Percentiles rank a stretch among this genome's conserved stretches.
phyloP scores from a whole-genome alignment of 2,888 invertebrate genomes.

The Phoenoteleia sp. region DNA sequence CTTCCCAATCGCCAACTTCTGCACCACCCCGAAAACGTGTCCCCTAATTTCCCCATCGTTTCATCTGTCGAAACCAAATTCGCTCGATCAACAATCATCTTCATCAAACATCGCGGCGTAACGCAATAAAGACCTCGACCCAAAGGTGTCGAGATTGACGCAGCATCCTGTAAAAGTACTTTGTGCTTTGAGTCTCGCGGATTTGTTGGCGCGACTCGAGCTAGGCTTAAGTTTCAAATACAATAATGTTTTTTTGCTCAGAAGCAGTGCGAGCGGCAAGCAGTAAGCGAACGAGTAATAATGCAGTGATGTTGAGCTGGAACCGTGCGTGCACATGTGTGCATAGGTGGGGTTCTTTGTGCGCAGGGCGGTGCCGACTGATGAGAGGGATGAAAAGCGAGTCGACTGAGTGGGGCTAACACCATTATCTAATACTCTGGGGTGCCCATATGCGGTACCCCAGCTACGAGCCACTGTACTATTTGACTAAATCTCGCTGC shows the following conservation, averaged over 20 bases:
- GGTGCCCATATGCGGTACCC: constrained; percentile 85
- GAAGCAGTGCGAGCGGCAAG: constrained; percentile 37
- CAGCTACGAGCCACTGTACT: constrained; percentile 81
- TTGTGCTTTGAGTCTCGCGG: constrained; percentile 56
- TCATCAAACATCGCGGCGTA: constrained; percentile 37
- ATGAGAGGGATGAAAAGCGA: constrained; percentile 73
- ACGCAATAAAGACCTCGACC: constrained; percentile 32
- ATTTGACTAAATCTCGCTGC: constrained; percentile 67
- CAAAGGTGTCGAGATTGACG: constrained; percentile 32
- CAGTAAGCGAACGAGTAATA: constrained; percentile 77
- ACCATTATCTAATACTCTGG: constrained; percentile 85
- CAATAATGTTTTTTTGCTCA: constrained; percentile 73
- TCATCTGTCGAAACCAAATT: constrained; percentile 21
- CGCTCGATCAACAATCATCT: constrained; percentile 30
- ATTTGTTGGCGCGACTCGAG: constrained; percentile 52
- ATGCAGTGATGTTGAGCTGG: constrained; percentile 55
- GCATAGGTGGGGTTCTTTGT: constrained; percentile 80
- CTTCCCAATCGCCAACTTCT: no score
- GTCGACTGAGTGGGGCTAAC: constrained; percentile 80
- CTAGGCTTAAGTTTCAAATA: constrained; percentile 76
- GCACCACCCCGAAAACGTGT: no score
- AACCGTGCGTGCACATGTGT: constrained; percentile 74
- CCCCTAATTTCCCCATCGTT: background rate
- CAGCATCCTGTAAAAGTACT: constrained; percentile 43
- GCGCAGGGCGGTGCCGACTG: constrained; percentile 76